These are phyloP conservation scores for Narcine bancroftii DNA, from an alignment of 2,113 vertebrate genomes.

Conservation along the genomic window DNA sequence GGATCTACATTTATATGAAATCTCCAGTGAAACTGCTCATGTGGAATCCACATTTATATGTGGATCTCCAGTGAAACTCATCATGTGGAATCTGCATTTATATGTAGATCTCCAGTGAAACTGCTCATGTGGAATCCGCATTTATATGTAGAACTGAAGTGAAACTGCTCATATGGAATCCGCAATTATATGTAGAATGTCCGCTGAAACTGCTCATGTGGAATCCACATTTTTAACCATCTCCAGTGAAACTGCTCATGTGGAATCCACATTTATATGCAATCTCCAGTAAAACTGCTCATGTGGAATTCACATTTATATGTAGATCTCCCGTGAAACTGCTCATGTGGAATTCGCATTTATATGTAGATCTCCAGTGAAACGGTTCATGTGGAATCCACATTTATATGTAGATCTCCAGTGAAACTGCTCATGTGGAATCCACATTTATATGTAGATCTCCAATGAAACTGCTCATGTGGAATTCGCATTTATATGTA, in stretches of 20 bases:
- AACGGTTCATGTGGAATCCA: neutral
- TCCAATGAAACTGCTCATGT: neutral
- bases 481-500: neutral
- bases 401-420: neutral
- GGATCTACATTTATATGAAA: too few species aligned
- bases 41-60: neutral
- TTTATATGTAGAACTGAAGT: neutral
- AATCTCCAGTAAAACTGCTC: neutral
- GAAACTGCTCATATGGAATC: too few species aligned
- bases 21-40: neutral
- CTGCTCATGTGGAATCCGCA: neutral
- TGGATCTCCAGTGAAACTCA: too few species aligned
- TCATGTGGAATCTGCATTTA: too few species aligned
- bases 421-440: too few species aligned
- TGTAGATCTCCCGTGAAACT: too few species aligned
- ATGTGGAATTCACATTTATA: neutral
- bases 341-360: too few species aligned
- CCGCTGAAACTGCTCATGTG: neutral
- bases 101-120: neutral
- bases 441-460: too few species aligned
- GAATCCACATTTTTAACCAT: neutral
- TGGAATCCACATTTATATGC: too few species aligned
- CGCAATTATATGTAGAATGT: too few species aligned
- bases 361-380: too few species aligned
- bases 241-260: too few species aligned